Evolutionary conservation across 2,888 invertebrate species (phyloP), one percentile per base, ranked within the genome.

Genomic region (Brachyopa scutellaris): DNA sequence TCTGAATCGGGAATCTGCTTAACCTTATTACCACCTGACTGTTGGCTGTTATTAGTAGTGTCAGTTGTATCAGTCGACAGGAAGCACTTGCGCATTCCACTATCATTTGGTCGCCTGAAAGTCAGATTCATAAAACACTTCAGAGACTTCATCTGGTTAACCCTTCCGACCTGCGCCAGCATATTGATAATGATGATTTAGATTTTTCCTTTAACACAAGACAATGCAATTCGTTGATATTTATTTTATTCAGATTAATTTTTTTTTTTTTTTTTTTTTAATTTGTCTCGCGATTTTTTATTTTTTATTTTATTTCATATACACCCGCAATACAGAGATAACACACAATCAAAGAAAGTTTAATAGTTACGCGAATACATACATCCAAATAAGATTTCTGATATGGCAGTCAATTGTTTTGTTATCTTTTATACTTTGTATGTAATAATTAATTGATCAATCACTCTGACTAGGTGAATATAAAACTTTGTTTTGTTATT

Each of bases 1-100:
- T 93, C 92, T 8, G 88, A 86, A 84, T 91, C 90, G 0, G 87
- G 79, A 17, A 90, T 87, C 1, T 70, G 77, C 59, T 82, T 82
- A 31, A 82, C 59, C 53, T 72, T 77, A 59, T 64, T 76, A n/a
- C 13, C 49, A 64, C 36, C 59, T 38, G 80, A 70, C 51, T 87
- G 87, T 89, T 91, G 91, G 80, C 89, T 85, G 82, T 90, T 86
- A 80, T 77, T 47, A 77, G 13, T 77, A 88, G 26, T 55, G 49
- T 11, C n/a, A 51, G 67, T 62, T 23, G 53, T 62, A 47, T 62
- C 78, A 59, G 62, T 55, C 57, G 84, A 78, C 62, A 73, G 36
- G 9, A 57, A 45, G 29, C 57, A 79, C 66, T 74, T 73, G 73
- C 69, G 73, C 59, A 77, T 47, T 36, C 33, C 57, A 26, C 67